phyloP scores from a whole-genome alignment of 1,140 invertebrate species.

The Neocloeon triangulifer region DNA sequence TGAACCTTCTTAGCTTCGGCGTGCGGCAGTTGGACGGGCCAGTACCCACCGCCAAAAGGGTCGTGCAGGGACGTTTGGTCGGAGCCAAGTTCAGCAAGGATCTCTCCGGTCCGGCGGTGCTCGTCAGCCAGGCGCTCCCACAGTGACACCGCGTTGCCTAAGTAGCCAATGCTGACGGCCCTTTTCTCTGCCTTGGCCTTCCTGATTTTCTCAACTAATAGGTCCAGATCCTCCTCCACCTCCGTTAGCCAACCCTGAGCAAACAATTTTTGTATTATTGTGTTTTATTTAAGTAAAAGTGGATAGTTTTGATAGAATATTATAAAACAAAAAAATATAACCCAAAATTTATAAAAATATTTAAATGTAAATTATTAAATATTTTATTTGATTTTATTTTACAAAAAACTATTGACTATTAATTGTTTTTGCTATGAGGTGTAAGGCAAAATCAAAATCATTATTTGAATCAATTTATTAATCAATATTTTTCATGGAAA shows the following conservation, averaged over 20 bases:
- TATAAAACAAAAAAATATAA: no score
- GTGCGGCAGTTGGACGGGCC: slow-evolving; percentile 27
- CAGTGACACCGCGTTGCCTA: slow-evolving; percentile 35
- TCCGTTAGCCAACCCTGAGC: slow-evolving; percentile 40
- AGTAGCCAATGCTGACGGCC: slow-evolving; percentile 34
- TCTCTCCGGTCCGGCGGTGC: slow-evolving; percentile 26
- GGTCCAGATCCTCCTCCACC: slow-evolving; percentile 24
- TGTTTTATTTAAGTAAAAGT: no score
- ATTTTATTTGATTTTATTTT: no score
- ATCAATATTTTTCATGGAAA: no score
- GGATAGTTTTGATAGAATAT: no score
- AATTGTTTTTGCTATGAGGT: no score
- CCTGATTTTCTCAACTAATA: slow-evolving; percentile 23
- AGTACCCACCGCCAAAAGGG: slow-evolving; percentile 41
- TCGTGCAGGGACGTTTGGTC: slow-evolving; percentile 50
- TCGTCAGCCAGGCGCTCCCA: slow-evolving; percentile 34
- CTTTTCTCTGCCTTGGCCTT: slow-evolving; percentile 14
- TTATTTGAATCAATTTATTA: no score
- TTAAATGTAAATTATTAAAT: no score
- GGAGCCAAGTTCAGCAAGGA: slow-evolving; percentile 36
- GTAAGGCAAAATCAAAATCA: no score
- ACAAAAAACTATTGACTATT: no score
- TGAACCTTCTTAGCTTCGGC: slow-evolving; percentile 17
- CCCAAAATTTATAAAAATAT: no score
- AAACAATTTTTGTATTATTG: no score